A percentile compares a stretch with the other conserved stretches of the same genome.
Conservation (phyloP, 35 echinoderm and acorn worm species). For the Stichopus chloronotus region DNA sequence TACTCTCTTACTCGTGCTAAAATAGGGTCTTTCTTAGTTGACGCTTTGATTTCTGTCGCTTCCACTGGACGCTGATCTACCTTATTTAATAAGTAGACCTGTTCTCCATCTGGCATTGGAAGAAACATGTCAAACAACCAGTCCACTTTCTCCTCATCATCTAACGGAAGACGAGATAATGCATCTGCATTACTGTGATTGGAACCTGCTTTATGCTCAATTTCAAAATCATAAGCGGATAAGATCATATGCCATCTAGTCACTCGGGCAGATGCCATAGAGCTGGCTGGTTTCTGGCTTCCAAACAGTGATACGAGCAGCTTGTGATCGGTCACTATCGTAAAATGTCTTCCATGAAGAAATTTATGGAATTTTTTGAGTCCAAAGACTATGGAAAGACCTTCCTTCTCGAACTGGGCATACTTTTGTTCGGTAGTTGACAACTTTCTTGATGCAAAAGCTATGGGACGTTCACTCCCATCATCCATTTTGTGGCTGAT, state of each 20-base stretch:
- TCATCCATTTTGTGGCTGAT: constrained; percentile 59
- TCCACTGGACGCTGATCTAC: background rate
- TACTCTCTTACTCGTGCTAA: constrained; percentile 36
- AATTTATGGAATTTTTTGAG: constrained; percentile 72
- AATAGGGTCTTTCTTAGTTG: constrained; percentile 37
- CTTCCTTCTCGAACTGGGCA: constrained; percentile 74
- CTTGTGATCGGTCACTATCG: constrained; percentile 73
- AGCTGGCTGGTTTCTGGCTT: constrained; percentile 49
- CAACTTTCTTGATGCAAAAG: constrained; percentile 66
- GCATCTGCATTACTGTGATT: constrained; percentile 55
- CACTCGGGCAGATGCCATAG: constrained; percentile 62
- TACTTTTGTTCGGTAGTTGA: constrained; percentile 63
- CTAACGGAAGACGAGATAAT: constrained; percentile 52
- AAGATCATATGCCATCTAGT: constrained; percentile 72
- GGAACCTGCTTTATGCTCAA: constrained; percentile 59
- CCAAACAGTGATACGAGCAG: constrained; percentile 30
- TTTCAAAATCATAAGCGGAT: constrained; percentile 62
- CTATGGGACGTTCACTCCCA: constrained; percentile 55
- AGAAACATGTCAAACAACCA: constrained; percentile 11
- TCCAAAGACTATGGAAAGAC: constrained; percentile 52
- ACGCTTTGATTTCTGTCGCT: background rate
- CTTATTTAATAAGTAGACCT: background rate
- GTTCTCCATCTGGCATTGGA: background rate
- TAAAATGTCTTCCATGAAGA: constrained; percentile 57
- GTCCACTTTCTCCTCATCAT: background rate